Evolutionary conservation across 2,113 vertebrate genomes (phyloP).

Genomic region (Aphelocoma coerulescens): DNA sequence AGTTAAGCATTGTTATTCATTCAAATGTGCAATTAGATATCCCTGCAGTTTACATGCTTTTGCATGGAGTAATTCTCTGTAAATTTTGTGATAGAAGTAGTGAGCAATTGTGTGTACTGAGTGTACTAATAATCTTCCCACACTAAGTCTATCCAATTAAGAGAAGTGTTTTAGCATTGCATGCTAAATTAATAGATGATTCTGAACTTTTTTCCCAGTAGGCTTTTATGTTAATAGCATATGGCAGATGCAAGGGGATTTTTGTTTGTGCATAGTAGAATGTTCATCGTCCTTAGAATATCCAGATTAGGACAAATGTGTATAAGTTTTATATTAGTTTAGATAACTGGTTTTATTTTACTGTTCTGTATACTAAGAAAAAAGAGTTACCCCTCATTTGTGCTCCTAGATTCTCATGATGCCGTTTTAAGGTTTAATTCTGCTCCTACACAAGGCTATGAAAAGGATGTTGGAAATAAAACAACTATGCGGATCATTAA

Average conservation of each 20-base stretch:
- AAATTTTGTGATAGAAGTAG: background rate
- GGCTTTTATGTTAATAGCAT: background rate
- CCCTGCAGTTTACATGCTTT: background rate
- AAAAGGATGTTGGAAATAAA: constrained; percentile 95
- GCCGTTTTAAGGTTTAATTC: constrained; percentile 95
- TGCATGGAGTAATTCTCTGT: background rate
- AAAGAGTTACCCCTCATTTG: constrained; percentile 32
- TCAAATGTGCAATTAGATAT: background rate
- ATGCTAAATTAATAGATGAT: background rate
- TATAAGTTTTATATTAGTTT: background rate
- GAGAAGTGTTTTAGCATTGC: background rate
- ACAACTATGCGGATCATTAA: constrained; percentile 96
- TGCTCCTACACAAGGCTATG: constrained; percentile 90
- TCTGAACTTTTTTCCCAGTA: background rate
- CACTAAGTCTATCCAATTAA: constrained; percentile 3
- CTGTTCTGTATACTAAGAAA: background rate
- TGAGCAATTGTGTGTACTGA: background rate
- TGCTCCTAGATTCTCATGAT: constrained; percentile 88
- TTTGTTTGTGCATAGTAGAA: background rate
- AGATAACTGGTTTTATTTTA: background rate
- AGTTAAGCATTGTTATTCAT: background rate
- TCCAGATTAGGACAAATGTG: background rate
- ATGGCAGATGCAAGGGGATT: background rate
- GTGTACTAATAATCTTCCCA: background rate
- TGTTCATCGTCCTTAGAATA: background rate